Evolutionary conservation across 2,797 vertebrate genomes (phyloP).

Genomic region (Sebastes trivittatus): DNA sequence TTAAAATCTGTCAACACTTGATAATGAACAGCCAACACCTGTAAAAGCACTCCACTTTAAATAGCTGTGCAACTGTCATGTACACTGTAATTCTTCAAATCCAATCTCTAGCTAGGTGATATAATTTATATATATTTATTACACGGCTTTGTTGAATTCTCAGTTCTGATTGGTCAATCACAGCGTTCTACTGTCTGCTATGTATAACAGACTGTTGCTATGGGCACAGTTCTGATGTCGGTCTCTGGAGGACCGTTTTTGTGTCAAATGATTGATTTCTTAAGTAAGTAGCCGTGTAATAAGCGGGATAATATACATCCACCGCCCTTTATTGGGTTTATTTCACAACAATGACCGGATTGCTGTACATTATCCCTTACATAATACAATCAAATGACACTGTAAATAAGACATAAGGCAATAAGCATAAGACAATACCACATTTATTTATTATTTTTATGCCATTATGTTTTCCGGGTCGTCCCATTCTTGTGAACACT

Average conservation of each 20-base stretch:
- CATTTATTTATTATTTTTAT: neutral
- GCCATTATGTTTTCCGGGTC: neutral
- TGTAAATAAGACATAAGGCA: neutral
- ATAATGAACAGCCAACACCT: constrained; percentile 2
- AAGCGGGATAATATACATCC: no score
- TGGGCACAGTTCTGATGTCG: neutral
- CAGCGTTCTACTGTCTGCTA: neutral
- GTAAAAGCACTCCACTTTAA: neutral
- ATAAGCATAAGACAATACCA: neutral
- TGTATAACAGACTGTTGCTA: neutral
- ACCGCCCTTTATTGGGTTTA: neutral
- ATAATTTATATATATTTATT: neutral
- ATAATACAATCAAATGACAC: neutral
- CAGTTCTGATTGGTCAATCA: neutral
- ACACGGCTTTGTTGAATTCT: neutral
- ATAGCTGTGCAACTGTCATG: neutral
- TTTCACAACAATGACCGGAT: neutral
- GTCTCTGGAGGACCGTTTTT: neutral
- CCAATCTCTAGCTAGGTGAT: neutral
- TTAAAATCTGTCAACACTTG: constrained; percentile 6
- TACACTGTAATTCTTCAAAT: neutral
- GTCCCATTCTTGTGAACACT: neutral
- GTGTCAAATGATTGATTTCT: neutral
- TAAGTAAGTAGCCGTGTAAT: no score
- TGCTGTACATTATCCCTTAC: neutral